Base-by-base conservation (phyloP, 2,797 vertebrate genomes). In the Crocidura indochinensis region DNA sequence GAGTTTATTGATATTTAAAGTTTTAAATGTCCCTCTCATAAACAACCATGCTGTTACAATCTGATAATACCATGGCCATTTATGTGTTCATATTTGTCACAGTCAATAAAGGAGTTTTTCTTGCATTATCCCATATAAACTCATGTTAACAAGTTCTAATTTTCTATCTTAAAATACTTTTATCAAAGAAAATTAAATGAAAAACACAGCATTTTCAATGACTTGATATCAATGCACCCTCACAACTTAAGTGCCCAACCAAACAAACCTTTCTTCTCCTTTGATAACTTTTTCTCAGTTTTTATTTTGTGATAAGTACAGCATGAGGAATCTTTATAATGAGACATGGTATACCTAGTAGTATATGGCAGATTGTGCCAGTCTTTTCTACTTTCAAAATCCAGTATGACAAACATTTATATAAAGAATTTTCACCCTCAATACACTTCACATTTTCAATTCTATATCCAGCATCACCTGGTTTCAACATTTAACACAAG, bases 181-280 rank as follows among this genome's bases (percentile, higher is more conserved):
- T 22, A 6, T 62, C 17, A 62, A 26, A 62, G 60, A 17, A 62
- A 62, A 26, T 62, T 62, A 62, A 62, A 26, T 62, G 20, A 20
- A 62, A 22, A 26, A 17, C 60, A 62, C 24, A 99, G 62, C 6
- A 24, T 65, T 65, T 8, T 65, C 24, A 65, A 2, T 27, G 26
- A 24, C 6, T 24, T 65, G 8, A 62, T 62, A 65, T 8, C 62
- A 26, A 8, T 65, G 62, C 10, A 65, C 62, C 8, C 62, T 62
- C 60, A 19, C 26, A 65, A 10, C 24, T n/a, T n/a, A n/a, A n/a
- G 38, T 65, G 64, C 24, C 22, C 24, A 27, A 6, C 24, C 64
- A 65, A 65, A 65, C 9, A n/a, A 64, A n/a, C 24, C 27, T 65
- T 65, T 65, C 24, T 27, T 4, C 10, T 26, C 64, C 64, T 60